Percentiles rank a stretch among this genome's conserved stretches.
Evolutionary conservation across 2,113 vertebrate species (phyloP).

Genomic region (Ictalurus punctatus): DNA sequence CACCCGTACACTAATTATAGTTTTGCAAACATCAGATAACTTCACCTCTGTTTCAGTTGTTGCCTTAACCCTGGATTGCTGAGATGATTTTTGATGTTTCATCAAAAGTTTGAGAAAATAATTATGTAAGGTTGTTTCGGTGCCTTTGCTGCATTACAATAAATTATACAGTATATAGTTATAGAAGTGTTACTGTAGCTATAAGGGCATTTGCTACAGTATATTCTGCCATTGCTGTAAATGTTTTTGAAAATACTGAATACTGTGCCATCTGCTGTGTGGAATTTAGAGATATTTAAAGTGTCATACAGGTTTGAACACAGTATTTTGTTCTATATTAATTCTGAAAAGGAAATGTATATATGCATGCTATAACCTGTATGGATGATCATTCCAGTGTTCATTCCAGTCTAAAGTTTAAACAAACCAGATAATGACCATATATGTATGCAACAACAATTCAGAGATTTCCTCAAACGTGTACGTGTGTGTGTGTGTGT

Average conservation of each 20-base stretch:
- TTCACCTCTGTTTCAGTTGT: background rate
- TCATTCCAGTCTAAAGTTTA: background rate
- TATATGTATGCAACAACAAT: background rate
- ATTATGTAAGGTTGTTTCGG: background rate
- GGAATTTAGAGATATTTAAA: background rate
- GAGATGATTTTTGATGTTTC: background rate
- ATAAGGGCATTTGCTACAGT: background rate
- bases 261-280: background rate
- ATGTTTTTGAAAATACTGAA: background rate
- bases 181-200: background rate
- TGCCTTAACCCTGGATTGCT: background rate
- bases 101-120: background rate
- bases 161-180: background rate
- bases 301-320: background rate
- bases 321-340: background rate
- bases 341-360: background rate
- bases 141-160: background rate
- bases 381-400: background rate
- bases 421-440: background rate
- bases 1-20: background rate
- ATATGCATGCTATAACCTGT: background rate
- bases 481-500: no score
- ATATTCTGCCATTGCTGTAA: background rate
- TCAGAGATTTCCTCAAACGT: background rate
- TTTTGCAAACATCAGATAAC: background rate